These are phyloP conservation scores for Mimas tiliae DNA, from an alignment of 2,888 invertebrate species.

Conservation along the genomic window DNA sequence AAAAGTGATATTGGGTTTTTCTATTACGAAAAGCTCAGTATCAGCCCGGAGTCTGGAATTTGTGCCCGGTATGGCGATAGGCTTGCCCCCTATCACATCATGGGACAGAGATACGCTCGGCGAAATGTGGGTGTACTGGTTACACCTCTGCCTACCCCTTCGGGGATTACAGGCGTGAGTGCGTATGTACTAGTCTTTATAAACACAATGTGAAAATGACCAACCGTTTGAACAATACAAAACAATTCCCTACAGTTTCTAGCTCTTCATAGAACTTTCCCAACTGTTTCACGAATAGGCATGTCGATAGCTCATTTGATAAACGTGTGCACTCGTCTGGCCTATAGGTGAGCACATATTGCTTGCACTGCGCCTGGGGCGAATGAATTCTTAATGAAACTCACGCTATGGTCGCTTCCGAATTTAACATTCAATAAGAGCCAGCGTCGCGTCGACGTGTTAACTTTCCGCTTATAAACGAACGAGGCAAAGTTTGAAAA, in stretches of 20 bases:
- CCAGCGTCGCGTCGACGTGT: not conserved
- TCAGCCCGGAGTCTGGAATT: too few relatives aligned
- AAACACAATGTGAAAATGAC: constrained; percentile 34
- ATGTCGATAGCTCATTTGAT: constrained; percentile 66
- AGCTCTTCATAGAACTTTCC: constrained; percentile 40
- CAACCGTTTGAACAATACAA: constrained; percentile 21
- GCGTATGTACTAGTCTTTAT: too few relatives aligned
- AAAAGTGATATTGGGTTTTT: too few relatives aligned
- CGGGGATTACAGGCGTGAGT: too few relatives aligned
- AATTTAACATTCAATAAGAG: constrained; percentile 35
- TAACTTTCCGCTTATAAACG: constrained; percentile 8
- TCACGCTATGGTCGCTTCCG: constrained; percentile 19
- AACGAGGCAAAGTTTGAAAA: constrained; percentile 38
- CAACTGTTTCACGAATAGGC: constrained; percentile 51
- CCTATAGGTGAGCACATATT: constrained; percentile 52
- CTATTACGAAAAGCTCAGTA: too few relatives aligned
- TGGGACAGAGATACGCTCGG: too few relatives aligned
- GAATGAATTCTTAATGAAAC: constrained; percentile 72
- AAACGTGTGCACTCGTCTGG: constrained; percentile 49
- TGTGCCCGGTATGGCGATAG: too few relatives aligned
- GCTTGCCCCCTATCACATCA: too few relatives aligned
- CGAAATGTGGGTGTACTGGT: too few relatives aligned
- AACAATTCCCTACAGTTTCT: constrained; percentile 36
- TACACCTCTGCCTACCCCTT: too few relatives aligned
- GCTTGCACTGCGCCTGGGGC: constrained; percentile 46